Conservation (phyloP, 2,888 invertebrate species). For the Tinea semifulvella region DNA sequence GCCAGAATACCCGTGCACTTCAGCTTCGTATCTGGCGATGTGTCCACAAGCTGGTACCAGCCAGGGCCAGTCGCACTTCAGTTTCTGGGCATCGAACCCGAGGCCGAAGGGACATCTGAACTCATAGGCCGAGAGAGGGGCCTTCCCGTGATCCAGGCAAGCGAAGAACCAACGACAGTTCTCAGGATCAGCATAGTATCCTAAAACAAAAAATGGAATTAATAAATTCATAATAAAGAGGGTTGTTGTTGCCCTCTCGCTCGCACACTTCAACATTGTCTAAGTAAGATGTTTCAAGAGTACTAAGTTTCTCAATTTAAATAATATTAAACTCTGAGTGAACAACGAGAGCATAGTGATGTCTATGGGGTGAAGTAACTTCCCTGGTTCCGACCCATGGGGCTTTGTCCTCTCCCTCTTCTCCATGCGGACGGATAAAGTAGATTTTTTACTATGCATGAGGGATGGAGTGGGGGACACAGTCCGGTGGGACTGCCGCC, state of each 20-base stretch:
- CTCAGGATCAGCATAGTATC: conserved; percentile 82
- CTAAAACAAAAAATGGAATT: conserved; percentile 39
- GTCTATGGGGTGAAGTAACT: too few species aligned
- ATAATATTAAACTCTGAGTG: too few species aligned
- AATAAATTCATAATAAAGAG: neutral
- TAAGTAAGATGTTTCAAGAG: too few species aligned
- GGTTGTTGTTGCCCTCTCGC: too few species aligned
- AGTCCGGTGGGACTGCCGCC: too few species aligned
- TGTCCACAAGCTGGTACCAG: conserved; percentile 71
- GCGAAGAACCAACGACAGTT: conserved; percentile 88
- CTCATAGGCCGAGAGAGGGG: conserved; percentile 75
- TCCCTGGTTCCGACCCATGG: too few species aligned
- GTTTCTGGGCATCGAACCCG: conserved; percentile 75
- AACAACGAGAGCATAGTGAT: neutral
- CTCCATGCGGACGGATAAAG: too few species aligned
- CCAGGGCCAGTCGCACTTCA: conserved; percentile 85
- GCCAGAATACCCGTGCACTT: conserved; percentile 52
- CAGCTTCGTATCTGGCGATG: conserved; percentile 61
- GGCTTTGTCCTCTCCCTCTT: too few species aligned
- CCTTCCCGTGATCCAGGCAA: conserved; percentile 75
- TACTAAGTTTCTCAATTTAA: too few species aligned
- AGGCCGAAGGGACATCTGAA: conserved; percentile 84
- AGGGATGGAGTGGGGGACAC: too few species aligned
- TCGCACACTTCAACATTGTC: too few species aligned
- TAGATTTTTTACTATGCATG: too few species aligned